These are phyloP conservation scores for Lamprotornis superbus DNA, from an alignment of 2,113 vertebrate genomes.

Conservation along the genomic window DNA sequence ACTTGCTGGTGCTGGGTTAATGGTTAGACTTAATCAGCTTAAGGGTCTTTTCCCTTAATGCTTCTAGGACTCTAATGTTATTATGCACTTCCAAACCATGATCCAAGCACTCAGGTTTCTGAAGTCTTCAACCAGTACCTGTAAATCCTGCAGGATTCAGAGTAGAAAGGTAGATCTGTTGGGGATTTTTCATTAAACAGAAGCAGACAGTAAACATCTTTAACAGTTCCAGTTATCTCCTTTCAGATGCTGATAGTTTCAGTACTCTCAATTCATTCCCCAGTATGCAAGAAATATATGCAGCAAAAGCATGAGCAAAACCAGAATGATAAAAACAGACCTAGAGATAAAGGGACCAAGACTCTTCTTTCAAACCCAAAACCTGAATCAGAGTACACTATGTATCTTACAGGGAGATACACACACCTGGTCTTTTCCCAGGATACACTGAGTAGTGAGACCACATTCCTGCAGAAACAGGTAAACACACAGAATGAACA, in stretches of 20 bases:
- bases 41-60: not conserved
- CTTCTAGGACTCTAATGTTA: not conserved
- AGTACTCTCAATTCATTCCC: not conserved
- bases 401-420: not conserved
- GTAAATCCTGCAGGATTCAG: not conserved
- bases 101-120: not conserved
- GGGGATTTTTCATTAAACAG: not conserved
- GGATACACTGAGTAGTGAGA: not conserved
- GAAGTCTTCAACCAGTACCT: not conserved
- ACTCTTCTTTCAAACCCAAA: not conserved
- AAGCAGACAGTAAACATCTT: not conserved
- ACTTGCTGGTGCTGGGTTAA: not conserved
- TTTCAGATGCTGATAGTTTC: not conserved
- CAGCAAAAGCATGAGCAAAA: not conserved
- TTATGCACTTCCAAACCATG: not conserved
- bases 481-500: not conserved
- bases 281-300: not conserved
- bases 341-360: not conserved
- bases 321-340: not conserved
- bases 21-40: not conserved
- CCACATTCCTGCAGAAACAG: not conserved
- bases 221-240: not conserved
- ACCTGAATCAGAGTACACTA: not conserved
- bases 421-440: rapidly evolving
- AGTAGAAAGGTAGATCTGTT: not conserved